phyloP scores from a whole-genome alignment of 2,113 vertebrate species.

The Tragelaphus imberbis region DNA sequence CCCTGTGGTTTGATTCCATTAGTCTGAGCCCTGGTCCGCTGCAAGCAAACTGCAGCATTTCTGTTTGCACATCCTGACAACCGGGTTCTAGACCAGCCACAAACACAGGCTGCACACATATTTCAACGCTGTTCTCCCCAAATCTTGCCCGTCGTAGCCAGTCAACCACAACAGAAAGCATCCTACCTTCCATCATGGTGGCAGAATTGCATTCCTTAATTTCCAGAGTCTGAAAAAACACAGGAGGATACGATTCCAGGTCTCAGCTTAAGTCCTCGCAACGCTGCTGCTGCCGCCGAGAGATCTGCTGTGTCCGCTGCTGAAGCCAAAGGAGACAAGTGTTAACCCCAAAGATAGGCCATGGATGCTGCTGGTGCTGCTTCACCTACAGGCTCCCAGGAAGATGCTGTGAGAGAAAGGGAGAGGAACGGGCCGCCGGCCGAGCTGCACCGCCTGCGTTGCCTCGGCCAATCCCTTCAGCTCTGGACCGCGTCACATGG shows the following conservation, averaged over 20 bases:
- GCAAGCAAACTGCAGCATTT: constrained; percentile 47
- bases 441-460: constrained; percentile 70
- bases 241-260: constrained; percentile 73
- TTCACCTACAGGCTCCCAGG: constrained; percentile 83
- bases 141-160: not conserved
- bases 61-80: constrained; percentile 16
- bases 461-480: constrained; percentile 84
- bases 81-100: constrained; percentile 46
- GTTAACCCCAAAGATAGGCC: constrained; percentile 51
- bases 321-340: constrained; percentile 43
- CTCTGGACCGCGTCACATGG: constrained; percentile 89
- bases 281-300: not conserved
- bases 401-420: constrained; percentile 90
- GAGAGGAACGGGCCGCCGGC: constrained; percentile 81
- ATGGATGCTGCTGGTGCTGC: constrained; percentile 72
- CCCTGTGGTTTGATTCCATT: constrained; percentile 27
- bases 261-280: constrained; percentile 64
- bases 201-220: constrained; percentile 99
- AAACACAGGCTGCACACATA: not conserved
- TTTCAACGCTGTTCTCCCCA: not conserved
- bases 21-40: not conserved
- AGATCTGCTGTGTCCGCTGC: not conserved
- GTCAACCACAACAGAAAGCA: constrained; percentile 47
- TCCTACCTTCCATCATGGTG: constrained; percentile 99
- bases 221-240: constrained; percentile 88